Base-by-base conservation (phyloP, 1,140 invertebrate genomes). In the Apis dorsata region DNA sequence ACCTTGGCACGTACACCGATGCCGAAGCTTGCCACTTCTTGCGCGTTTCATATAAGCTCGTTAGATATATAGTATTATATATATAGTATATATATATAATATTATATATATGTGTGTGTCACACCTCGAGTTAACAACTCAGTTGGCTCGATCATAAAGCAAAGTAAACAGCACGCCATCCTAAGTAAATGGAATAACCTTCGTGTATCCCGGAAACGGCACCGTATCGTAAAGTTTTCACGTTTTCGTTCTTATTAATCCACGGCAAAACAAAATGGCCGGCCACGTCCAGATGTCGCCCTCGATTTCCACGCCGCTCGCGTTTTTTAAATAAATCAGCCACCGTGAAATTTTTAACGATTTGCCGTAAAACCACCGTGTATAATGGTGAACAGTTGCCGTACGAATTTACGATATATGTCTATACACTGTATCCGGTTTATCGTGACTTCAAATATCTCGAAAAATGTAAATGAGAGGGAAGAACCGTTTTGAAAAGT, bases 1-100 rank as follows among this genome's bases (percentile, higher is more conserved):
- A 91, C 81, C 80, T 49, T 85, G 85, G 81, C 91, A 91, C 91
- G 91, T 91, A 90, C 86, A 65, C 80, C 70, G 4, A 34, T 70
- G 77, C 81, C 84, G 88, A 91, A 87, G 80, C 85, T 89, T 85
- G 76, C 80, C 79, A 86, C 77, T 83, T 86, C 88, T 78, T 57
- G 82, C 69, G n/a, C 70, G 60, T 60, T 79, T 75, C 66, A 69
- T 79, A 83, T 86, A 83, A 73, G 57, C 44, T 66, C 70, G 60
- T 59, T 62, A 44, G 13, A 57, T 57, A 79, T 74, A 51, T 44
- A 53, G 24, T 9, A 21, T 21, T 53, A 68, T 34, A 44, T 24
- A 21, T 34, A 34, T 34, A 34, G 57, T 59, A 59, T 62, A 12
- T 62, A 24, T 62, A 62, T 24, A 24, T 13, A 62, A 2, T 2